Percentiles rank a stretch among this genome's conserved stretches.
Conservation (phyloP, 2,113 vertebrate species). For the Sorex fumeus region DNA sequence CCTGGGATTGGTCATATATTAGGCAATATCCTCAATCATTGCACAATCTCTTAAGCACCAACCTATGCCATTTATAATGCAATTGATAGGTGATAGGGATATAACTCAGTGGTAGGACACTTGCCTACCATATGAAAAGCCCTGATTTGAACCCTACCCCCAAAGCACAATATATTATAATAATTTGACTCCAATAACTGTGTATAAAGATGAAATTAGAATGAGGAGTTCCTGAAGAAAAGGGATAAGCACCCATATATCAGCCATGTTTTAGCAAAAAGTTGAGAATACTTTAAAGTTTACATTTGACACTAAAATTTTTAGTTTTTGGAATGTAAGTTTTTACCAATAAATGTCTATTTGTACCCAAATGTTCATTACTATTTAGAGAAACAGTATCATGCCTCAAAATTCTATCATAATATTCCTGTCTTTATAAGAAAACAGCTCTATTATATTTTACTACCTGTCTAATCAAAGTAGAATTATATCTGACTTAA, state of each 20-base stretch:
- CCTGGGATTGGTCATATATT: too few relatives aligned
- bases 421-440: background rate
- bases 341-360: constrained; percentile 55
- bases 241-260: constrained; percentile 25
- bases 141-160: too few relatives aligned
- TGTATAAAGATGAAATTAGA: constrained; percentile 52
- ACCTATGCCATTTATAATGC: constrained; percentile 25
- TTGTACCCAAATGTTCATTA: constrained; percentile 7
- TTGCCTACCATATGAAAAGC: too few relatives aligned
- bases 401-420: constrained; percentile 39
- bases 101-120: too few relatives aligned
- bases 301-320: constrained; percentile 26
- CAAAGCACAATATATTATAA: too few relatives aligned
- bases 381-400: constrained; percentile 41
- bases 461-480: constrained; percentile 45
- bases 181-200: constrained; percentile 24
- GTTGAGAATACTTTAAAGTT: constrained; percentile 39
- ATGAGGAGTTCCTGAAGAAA: constrained; percentile 17
- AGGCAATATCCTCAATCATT: too few relatives aligned
- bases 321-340: constrained; percentile 54
- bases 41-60: too few relatives aligned
- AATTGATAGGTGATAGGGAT: background rate
- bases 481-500: constrained; percentile 15
- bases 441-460: constrained; percentile 54
- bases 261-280: constrained; percentile 22